Evolutionary conservation across 1,140 invertebrate genomes (phyloP).

Genomic region (Lucilia sericata): DNA sequence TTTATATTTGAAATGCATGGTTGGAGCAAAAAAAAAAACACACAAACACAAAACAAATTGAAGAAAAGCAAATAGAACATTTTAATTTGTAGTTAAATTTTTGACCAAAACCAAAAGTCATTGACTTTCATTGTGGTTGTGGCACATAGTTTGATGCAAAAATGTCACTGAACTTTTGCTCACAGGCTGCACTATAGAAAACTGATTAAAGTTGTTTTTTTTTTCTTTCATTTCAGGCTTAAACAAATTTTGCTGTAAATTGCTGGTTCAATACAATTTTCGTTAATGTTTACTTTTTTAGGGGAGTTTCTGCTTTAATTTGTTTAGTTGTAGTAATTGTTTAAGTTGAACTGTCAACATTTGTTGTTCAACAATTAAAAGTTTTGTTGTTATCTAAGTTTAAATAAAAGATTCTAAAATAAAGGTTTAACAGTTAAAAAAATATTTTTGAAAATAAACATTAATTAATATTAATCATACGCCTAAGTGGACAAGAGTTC

Average conservation of each 20-base stretch:
- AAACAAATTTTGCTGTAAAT: conserved; percentile 9
- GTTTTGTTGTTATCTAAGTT: background rate
- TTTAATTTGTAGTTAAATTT: conserved; percentile 8
- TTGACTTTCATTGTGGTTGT: background rate
- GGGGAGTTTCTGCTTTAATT: background rate
- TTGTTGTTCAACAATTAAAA: no score
- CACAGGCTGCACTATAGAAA: background rate
- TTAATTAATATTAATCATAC: background rate
- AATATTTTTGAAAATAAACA: background rate
- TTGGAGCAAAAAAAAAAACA: no score
- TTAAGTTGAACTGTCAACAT: no score
- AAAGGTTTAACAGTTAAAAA: background rate
- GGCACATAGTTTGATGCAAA: background rate
- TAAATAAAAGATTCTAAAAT: no score
- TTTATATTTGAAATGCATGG: no score
- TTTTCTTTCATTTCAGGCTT: background rate
- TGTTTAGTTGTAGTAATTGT: background rate
- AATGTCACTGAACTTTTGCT: conserved; percentile 1
- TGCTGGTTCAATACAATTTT: background rate
- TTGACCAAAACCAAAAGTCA: conserved; percentile 30
- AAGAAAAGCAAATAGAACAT: no score
- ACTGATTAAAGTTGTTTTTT: conserved; percentile 4
- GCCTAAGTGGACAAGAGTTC: background rate
- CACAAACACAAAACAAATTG: no score
- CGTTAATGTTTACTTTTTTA: background rate